Evolutionary conservation across 2,888 invertebrate species (phyloP), one percentile per base, ranked within the genome.

Genomic region (Zelleria hepariella): DNA sequence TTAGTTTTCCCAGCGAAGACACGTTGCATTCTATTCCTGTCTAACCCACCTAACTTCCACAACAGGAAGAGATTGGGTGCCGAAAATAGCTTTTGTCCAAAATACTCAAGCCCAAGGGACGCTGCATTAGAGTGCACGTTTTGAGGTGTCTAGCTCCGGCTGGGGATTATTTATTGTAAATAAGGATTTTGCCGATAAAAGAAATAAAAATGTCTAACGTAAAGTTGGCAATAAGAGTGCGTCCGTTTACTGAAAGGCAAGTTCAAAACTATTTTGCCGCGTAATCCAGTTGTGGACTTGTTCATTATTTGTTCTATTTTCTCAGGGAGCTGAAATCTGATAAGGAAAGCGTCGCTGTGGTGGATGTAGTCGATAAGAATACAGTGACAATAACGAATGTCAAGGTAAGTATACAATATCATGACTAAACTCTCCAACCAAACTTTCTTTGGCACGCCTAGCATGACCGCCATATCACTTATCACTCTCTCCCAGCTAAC

Each of bases 171-270:
- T 62, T n/a, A n/a, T n/a, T 53, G 18, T 49, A 15, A 60, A 49
- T 15, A 42, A 42, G 10, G n/a, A n/a, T n/a, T n/a, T n/a, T n/a
- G n/a, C n/a, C n/a, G n/a, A n/a, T n/a, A 42, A 42, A 42, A 42
- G 10, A 10, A 5, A 42, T 42, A 2, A 10, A 7, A 65, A 92
- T 92, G 92, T 90, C 91, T 48, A 90, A 90, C 66, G 91, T 93
- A 58, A 92, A 92, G 73, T 90, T 93, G 68, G 92, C 91, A 20
- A 90, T 93, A 58, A 82, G 93, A 67, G 90, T 93, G 26, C 84
- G 93, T 65, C 93, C 93, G 15, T 87, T 93, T 70, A 92, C 92
- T 23, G 88, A 90, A 64, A 91, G 91, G 93, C 92, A 80, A 82
- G 86, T 72, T 52, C 52, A 23, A 21, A 32, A 21, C 32, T 32